Evolutionary conservation across 2,888 invertebrate species (phyloP), one percentile per base, ranked within the genome.

Genomic region (Drosophila stalkeri): DNA sequence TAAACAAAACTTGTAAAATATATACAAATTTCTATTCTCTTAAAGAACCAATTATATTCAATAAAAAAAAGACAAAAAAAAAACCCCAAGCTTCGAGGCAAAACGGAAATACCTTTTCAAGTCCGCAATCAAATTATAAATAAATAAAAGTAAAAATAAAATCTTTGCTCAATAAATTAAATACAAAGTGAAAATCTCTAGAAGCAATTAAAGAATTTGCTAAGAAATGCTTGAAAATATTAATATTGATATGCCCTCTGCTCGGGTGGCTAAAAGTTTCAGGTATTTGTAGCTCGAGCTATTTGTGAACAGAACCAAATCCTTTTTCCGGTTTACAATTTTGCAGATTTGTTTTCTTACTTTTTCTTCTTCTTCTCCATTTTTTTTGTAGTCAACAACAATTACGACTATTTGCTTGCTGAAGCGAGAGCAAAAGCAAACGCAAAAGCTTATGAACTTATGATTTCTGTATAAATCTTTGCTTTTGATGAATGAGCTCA

Each of bases 401-500:
- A 69, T 71, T 63, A 51, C 23, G n/a, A 39, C 31, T 56, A 49
- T 56, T 51, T 56, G 41, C 41, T 20, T 37, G 68, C 12, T 46
- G 43, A 7, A 49, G 43, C 39, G 37, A 60, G 20, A 7, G 20
- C 20, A 23, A 23, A 27, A 61, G 43, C 39, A 31, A 37, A 7
- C n/a, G 16, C 20, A 39, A 43, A 7, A 12, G 37, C 51, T 51
- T 51, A 51, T 51, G 5, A 56, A 56, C 52, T 43, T 65, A 37
- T 23, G 55, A 41, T 11, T 41, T 56, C 61, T 66, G 64, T 62
- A 41, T n/a, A 62, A 69, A 54, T 75, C 52, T 62, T 6, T n/a
- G 43, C n/a, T 54, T 67, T 27, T 66, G 73, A 80, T 62, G 81
- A 76, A 82, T 81, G 77, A 82, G 75, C 71, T 84, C 82, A 84